These are phyloP conservation scores for Leptinotarsa lineolata DNA, from an alignment of 1,140 invertebrate genomes.

Conservation along the genomic window DNA sequence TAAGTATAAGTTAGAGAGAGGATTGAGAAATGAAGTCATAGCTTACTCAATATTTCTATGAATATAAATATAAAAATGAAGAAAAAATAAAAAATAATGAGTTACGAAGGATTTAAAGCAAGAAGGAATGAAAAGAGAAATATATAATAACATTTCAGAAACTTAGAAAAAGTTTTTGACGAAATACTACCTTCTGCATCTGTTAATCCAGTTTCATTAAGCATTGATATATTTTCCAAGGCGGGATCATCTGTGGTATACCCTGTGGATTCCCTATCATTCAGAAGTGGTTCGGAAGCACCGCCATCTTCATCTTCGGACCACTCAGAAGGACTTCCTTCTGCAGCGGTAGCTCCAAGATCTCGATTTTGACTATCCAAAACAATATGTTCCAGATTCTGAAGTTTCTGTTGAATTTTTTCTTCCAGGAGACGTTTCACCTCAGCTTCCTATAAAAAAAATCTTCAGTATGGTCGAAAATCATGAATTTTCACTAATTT, in stretches of 20 bases:
- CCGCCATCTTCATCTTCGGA: conserved; percentile 70
- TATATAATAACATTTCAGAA: no score
- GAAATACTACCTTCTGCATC: conserved; percentile 71
- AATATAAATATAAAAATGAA: no score
- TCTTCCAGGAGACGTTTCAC: conserved; percentile 60
- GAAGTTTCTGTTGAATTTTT: conserved; percentile 53
- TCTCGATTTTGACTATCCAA: conserved; percentile 35
- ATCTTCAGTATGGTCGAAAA: neutral
- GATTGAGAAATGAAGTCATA: no score
- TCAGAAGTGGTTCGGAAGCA: conserved; percentile 61
- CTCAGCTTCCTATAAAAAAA: conserved; percentile 58
- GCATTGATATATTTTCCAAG: conserved; percentile 79
- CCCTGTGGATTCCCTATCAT: conserved; percentile 71
- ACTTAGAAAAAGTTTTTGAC: no score
- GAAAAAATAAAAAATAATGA: no score
- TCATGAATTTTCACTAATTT: conserved; percentile 30
- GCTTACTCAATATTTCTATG: no score
- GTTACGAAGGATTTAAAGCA: no score
- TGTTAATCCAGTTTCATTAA: conserved; percentile 83
- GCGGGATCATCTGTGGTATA: conserved; percentile 83
- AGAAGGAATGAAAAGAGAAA: no score
- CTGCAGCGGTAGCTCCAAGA: conserved; percentile 15
- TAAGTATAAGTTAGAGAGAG: no score
- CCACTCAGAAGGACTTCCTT: conserved; percentile 74
- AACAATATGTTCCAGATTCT: conserved; percentile 49